A percentile compares a stretch with the other conserved stretches of the same genome.
Conservation (phyloP, 2,113 vertebrate species). For the Lathamus discolor region DNA sequence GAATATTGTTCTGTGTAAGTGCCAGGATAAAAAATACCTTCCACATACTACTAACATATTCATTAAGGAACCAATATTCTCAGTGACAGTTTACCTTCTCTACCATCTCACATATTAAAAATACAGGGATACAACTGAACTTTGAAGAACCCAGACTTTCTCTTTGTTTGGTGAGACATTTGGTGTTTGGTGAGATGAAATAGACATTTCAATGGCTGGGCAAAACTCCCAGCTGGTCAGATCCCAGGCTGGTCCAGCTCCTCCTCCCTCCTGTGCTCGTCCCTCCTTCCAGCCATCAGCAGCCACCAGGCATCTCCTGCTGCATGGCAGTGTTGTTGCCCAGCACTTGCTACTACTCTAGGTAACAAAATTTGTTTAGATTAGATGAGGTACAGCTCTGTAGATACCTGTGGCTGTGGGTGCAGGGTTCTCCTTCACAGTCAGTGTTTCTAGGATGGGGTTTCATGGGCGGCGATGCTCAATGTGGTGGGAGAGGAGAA, state of each 20-base stretch:
- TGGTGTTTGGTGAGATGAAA: neutral
- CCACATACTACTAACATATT: neutral
- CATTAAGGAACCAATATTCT: neutral
- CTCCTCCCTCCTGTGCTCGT: neutral
- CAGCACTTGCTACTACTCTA: neutral
- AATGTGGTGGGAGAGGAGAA: fast-evolving
- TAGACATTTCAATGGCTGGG: neutral
- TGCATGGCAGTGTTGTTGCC: neutral
- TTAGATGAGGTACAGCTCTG: fast-evolving
- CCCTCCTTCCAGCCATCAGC: neutral
- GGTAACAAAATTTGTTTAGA: neutral
- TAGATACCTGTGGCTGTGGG: neutral
- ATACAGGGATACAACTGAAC: neutral
- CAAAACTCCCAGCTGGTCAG: neutral
- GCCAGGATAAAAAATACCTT: neutral
- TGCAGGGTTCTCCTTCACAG: neutral
- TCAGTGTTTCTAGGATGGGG: neutral
- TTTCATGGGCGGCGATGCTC: neutral
- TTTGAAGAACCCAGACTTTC: neutral
- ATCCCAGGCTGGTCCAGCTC: neutral
- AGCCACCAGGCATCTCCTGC: neutral
- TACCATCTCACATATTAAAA: neutral
- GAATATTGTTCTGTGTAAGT: neutral
- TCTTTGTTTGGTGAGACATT: neutral
- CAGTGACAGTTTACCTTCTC: neutral